Evolutionary conservation across 2,888 invertebrate species (phyloP), one percentile per base, ranked within the genome.

Genomic region (Leptarthrus brevirostris): DNA sequence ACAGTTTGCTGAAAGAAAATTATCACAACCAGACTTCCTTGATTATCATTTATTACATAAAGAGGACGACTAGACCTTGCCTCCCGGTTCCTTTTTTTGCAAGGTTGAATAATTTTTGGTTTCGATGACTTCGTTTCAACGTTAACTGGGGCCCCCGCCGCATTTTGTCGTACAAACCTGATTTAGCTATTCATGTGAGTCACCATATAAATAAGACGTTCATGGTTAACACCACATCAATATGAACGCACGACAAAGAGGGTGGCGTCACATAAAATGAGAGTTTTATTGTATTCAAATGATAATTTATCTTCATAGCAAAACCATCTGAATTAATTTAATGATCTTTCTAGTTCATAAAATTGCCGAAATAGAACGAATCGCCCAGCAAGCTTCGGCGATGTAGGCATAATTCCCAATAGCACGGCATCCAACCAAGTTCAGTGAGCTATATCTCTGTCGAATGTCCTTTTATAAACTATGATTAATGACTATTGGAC

Each of bases 281-380:
- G 47, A 71, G 54, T 49, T 75, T 64, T 73, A 75, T 73, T 61
- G 61, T 61, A 75, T 75, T 73, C 70, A 75, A 73, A 75, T 75
- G 73, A 73, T 73, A 75, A 75, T 75, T 75, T 73, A 75, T 75
- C 70, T 58, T 40, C 58, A 73, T 70, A 73, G 49, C 61, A 56
- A 53, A 47, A 34, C 69, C 73, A 53, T 75, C 70, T 75, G 75
- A 75, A 75, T 75, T 75, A 75, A 75, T 75, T 75, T 75, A 72
- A 75, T 75, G 75, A 75, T 75, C 73, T 70, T 66, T 72, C 72
- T 70, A 73, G 56, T 70, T 73, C 73, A 73, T 73, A 73, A 75
- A 73, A 72, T 70, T 52, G 64, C 49, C 64, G 34, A 74, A 49
- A 64, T 64, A 54, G 56, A 56, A 66, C 69, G 69, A 47, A 64